Conservation (phyloP, 1,140 invertebrate species). For the Neodiprion fabricii region DNA sequence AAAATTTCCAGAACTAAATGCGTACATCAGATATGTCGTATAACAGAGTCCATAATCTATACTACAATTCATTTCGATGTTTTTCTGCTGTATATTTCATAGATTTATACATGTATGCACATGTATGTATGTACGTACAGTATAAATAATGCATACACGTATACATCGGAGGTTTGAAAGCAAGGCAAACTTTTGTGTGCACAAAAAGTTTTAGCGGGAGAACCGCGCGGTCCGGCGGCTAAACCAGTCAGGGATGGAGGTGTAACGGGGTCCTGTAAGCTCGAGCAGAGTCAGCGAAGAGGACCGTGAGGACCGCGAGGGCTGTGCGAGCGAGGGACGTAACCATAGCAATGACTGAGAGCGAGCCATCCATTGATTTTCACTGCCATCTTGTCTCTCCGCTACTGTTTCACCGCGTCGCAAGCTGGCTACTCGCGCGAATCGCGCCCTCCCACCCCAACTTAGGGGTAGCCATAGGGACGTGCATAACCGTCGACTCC, state of each 20-base stretch:
- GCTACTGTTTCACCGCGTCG: constrained; percentile 2
- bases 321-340: constrained; percentile 39
- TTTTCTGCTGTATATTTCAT: too few species aligned
- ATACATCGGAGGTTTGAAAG: background rate
- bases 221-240: too few species aligned
- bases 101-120: too few species aligned
- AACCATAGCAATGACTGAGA: constrained; percentile 58
- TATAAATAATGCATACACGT: background rate
- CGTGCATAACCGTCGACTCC: background rate
- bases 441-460: too few species aligned
- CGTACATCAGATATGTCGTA: too few species aligned
- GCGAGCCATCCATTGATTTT: constrained; percentile 57
- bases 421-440: background rate
- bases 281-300: background rate
- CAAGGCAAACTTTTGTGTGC: background rate
- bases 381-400: constrained; percentile 56
- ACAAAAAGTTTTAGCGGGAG: too few species aligned
- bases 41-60: too few species aligned
- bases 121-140: background rate
- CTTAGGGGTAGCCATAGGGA: background rate
- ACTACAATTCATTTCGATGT: too few species aligned
- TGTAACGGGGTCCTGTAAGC: background rate
- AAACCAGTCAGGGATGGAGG: background rate
- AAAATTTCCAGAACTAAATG: too few species aligned
- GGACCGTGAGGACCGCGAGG: constrained; percentile 9